phyloP scores from a whole-genome alignment of 2,797 vertebrate species.

The Cottoperca gobio region DNA sequence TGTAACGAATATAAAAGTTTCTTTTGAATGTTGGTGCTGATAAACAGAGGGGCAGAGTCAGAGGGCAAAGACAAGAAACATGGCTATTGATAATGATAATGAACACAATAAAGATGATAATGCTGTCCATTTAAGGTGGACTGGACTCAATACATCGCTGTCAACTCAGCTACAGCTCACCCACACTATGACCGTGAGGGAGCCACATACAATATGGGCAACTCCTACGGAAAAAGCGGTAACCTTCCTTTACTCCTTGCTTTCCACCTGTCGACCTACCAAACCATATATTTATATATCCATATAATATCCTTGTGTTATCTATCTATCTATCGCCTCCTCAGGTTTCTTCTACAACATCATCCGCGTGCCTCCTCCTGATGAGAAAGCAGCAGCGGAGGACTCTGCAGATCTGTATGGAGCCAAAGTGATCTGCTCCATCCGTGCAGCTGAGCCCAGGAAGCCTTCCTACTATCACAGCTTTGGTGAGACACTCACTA shows the following conservation, averaged over 20 bases:
- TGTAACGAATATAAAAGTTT: background rate
- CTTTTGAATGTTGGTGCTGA: conserved; percentile 8
- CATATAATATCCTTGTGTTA: background rate
- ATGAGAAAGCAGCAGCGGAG: conserved; percentile 57
- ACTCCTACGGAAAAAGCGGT: conserved; percentile 89
- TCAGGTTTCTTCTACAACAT: conserved; percentile 92
- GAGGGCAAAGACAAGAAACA: background rate
- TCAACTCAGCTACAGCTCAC: conserved; percentile 94
- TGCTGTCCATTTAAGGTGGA: conserved; percentile 86
- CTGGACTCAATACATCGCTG: conserved; percentile 91
- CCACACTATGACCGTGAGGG: conserved; percentile 93
- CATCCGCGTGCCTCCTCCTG: conserved; percentile 86
- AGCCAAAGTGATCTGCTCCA: conserved; percentile 90
- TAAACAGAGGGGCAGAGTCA: background rate
- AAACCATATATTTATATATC: background rate
- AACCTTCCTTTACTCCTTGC: background rate
- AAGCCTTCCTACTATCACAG: conserved; percentile 96
- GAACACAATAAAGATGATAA: background rate
- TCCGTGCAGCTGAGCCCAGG: conserved; percentile 83
- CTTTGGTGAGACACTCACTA: conserved; percentile 87
- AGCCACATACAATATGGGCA: conserved; percentile 94
- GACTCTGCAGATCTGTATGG: conserved; percentile 83
- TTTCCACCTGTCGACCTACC: background rate
- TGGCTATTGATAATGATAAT: background rate
- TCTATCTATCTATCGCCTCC: background rate